Conservation (phyloP, 2,797 vertebrate species). For the Cetoscarus ocellatus region DNA sequence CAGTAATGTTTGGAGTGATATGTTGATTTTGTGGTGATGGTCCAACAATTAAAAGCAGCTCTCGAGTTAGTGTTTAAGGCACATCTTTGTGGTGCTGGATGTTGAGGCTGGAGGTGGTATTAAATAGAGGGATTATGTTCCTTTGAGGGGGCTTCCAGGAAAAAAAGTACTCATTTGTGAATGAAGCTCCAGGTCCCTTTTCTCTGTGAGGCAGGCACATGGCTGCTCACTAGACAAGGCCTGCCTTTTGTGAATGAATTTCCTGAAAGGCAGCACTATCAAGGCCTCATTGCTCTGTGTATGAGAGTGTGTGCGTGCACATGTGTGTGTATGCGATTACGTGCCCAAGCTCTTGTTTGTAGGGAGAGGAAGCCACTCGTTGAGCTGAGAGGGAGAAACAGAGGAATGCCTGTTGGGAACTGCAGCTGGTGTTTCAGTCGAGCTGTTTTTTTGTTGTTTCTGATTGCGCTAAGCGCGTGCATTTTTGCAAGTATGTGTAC, state of each 20-base stretch:
- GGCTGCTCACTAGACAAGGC: conserved; percentile 43
- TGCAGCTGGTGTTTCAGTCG: conserved; percentile 56
- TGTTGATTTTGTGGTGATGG: not conserved
- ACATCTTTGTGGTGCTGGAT: conserved; percentile 38
- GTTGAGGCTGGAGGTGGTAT: conserved; percentile 51
- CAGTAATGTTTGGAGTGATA: not conserved
- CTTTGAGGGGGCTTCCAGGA: conserved; percentile 48
- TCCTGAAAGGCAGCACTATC: conserved; percentile 65
- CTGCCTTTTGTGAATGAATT: conserved; percentile 71
- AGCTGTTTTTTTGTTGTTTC: conserved; percentile 53
- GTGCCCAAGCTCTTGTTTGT: conserved; percentile 59
- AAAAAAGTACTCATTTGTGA: conserved; percentile 58
- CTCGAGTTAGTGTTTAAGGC: conserved; percentile 32
- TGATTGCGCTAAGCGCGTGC: conserved; percentile 25
- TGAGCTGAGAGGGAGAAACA: conserved; percentile 35
- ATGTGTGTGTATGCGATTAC: conserved; percentile 44
- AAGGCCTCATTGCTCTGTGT: conserved; percentile 39
- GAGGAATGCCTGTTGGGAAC: conserved; percentile 51
- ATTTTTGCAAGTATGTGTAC: conserved; percentile 14
- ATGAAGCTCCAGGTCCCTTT: conserved; percentile 50
- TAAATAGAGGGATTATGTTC: conserved; percentile 70
- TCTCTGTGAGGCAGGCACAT: conserved; percentile 9
- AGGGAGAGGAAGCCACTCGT: conserved; percentile 45
- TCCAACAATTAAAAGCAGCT: not conserved
- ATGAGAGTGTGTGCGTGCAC: conserved; percentile 20